Conservation (phyloP, 2,797 vertebrate genomes). For the Anas bernieri region DNA sequence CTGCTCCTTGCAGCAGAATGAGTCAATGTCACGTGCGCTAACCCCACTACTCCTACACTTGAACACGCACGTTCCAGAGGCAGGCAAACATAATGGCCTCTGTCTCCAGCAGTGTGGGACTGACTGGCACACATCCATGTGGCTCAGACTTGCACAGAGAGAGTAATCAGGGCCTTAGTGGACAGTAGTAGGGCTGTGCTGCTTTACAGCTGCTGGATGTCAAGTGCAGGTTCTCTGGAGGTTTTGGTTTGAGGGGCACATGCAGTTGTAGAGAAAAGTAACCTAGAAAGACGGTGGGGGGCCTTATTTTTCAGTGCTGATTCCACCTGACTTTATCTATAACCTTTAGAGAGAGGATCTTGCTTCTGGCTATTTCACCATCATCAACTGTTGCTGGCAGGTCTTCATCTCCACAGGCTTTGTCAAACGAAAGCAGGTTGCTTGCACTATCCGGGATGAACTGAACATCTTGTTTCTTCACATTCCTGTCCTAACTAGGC, state of each 20-base stretch:
- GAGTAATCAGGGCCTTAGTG: background rate
- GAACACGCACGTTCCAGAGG: accelerated
- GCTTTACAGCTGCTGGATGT: background rate
- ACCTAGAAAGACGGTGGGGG: background rate
- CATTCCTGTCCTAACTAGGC: background rate
- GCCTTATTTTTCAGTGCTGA: background rate
- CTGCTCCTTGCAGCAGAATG: background rate
- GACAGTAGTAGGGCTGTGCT: background rate
- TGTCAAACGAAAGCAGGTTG: background rate
- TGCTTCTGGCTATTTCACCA: background rate
- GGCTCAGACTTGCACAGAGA: background rate
- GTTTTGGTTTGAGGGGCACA: background rate
- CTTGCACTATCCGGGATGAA: background rate
- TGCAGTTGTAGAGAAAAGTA: background rate
- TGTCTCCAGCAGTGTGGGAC: background rate
- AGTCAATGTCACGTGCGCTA: background rate
- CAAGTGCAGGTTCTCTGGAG: background rate
- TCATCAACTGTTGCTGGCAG: background rate
- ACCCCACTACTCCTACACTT: background rate
- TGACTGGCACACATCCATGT: background rate
- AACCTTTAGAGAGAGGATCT: background rate
- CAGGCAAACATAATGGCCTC: background rate
- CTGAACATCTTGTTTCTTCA: background rate
- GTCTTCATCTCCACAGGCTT: background rate
- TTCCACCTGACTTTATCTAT: background rate